phyloP scores from a whole-genome alignment of 2,113 vertebrate species.

The Sylvicapra grimmia region DNA sequence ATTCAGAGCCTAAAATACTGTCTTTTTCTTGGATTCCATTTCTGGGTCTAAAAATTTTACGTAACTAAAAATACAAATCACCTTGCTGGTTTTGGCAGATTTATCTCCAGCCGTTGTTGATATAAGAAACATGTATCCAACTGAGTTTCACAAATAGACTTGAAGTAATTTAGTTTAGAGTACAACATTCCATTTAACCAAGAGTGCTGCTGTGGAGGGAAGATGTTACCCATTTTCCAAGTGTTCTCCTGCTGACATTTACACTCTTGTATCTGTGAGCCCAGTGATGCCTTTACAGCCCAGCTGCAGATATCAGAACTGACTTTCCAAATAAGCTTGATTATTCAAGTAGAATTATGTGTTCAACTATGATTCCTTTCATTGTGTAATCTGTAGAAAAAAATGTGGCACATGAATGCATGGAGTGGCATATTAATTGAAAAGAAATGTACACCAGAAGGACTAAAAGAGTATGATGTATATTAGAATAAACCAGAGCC shows the following conservation, averaged over 20 bases:
- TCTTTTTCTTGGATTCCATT: conserved; percentile 42
- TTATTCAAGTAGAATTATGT: conserved; percentile 66
- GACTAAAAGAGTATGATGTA: neutral
- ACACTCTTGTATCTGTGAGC: neutral
- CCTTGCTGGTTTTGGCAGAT: conserved; percentile 53
- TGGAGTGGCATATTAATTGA: neutral
- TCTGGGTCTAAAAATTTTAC: conserved; percentile 56
- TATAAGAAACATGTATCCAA: conserved; percentile 65
- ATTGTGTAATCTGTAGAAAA: conserved; percentile 42
- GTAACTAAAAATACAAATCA: conserved; percentile 65
- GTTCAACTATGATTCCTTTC: conserved; percentile 38
- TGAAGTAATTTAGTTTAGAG: conserved; percentile 67
- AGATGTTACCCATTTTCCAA: conserved; percentile 29
- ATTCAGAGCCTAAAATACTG: neutral
- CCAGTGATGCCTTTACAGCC: conserved; percentile 39
- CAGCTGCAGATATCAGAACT: conserved; percentile 48
- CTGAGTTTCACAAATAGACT: conserved; percentile 69
- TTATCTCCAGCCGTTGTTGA: conserved; percentile 67
- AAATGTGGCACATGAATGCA: conserved; percentile 5
- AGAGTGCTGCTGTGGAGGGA: conserved; percentile 40
- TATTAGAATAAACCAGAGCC: neutral
- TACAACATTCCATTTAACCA: conserved; percentile 60
- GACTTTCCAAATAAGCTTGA: conserved; percentile 58
- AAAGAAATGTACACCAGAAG: neutral
- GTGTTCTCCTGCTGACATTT: conserved; percentile 49